Conservation (phyloP, 2,797 vertebrate species). For the Pogonophryne albipinna region DNA sequence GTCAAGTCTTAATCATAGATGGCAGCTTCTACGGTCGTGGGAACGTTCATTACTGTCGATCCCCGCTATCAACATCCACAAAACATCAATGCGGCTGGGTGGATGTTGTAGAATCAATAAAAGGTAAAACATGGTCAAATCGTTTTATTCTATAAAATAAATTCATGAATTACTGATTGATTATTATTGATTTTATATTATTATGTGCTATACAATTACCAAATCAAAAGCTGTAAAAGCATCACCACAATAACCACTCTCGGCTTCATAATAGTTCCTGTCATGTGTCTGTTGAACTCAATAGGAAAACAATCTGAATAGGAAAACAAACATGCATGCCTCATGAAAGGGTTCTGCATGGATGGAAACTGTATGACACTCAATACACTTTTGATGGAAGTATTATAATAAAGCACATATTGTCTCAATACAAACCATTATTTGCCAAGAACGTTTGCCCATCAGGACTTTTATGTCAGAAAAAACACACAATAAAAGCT, state of each 20-base stretch:
- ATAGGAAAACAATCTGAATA: background rate
- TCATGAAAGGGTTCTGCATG: constrained; percentile 28
- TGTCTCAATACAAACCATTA: constrained; percentile 8
- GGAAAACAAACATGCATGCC: constrained; percentile 33
- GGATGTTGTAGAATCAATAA: constrained; percentile 81
- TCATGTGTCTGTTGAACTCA: background rate
- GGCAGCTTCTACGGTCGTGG: constrained; percentile 87
- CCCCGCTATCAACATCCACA: constrained; percentile 30
- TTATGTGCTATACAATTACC: background rate
- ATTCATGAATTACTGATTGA: background rate
- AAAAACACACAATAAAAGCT: constrained; percentile 9
- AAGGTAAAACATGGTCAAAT: constrained; percentile 82
- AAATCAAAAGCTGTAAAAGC: background rate
- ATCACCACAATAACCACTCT: background rate
- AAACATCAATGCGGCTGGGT: constrained; percentile 85
- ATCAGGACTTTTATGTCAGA: constrained; percentile 10
- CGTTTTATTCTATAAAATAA: background rate
- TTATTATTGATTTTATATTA: background rate
- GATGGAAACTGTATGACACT: constrained; percentile 37
- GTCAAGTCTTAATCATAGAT: constrained; percentile 87
- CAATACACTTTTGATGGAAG: constrained; percentile 27
- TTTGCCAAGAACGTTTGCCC: constrained; percentile 21
- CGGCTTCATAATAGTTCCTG: constrained; percentile 4
- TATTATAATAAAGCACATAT: constrained; percentile 38
- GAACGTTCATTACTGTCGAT: constrained; percentile 85